These are phyloP conservation scores for Ceratosolen solmsi DNA, from an alignment of 1,140 invertebrate species.

Conservation along the genomic window DNA sequence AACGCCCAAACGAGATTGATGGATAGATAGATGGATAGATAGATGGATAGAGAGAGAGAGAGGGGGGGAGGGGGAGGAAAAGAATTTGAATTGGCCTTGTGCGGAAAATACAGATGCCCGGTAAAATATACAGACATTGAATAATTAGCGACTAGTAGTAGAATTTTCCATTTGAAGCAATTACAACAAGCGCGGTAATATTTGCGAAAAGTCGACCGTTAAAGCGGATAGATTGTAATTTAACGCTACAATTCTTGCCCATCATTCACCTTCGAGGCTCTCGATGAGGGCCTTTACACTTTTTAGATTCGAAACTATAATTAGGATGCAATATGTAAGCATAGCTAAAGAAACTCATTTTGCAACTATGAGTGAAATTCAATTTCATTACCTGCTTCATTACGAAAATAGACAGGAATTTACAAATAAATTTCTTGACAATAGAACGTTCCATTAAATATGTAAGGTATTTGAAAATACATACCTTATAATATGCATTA, in stretches of 20 bases:
- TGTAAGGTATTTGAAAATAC: neutral
- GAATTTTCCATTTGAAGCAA: constrained; percentile 31
- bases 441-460: neutral
- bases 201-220: neutral
- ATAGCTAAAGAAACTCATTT: neutral
- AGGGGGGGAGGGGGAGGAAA: neutral
- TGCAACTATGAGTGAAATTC: neutral
- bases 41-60: neutral
- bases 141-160: constrained; percentile 17
- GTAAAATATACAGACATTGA: constrained; percentile 3
- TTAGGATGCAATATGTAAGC: neutral
- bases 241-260: neutral
- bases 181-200: constrained; percentile 17
- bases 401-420: too few species aligned
- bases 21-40: neutral
- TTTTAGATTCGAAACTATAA: neutral
- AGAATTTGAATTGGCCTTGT: neutral
- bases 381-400: too few species aligned
- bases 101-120: too few species aligned
- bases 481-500: neutral
- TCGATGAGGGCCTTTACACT: neutral
- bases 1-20: too few species aligned
- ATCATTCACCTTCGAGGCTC: neutral
- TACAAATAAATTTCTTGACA: too few species aligned
- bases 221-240: constrained; percentile 21